Conservation (phyloP, 2,888 invertebrate species). For the Sarcophaga carnaria region DNA sequence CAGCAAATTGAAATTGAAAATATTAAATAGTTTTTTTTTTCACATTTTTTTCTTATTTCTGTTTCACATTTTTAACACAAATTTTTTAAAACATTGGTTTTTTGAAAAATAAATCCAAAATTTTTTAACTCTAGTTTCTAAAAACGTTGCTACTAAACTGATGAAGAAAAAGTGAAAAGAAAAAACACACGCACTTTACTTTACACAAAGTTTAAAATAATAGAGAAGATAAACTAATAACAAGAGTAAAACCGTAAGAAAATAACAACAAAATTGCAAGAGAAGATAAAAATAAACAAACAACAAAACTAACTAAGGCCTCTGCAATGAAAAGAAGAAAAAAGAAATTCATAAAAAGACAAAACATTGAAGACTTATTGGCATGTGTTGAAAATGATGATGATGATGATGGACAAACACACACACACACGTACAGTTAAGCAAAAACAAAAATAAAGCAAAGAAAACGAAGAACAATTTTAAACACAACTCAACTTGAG, state of each 20-base stretch:
- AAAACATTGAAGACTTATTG: neutral
- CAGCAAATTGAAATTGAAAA: conserved; percentile 35
- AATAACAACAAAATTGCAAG: no score
- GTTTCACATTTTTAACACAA: neutral
- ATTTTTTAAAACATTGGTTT: neutral
- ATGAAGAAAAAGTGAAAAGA: conserved; percentile 1
- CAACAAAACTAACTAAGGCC: neutral
- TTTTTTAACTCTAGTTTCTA: neutral
- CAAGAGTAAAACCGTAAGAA: no score
- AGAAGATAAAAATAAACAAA: neutral
- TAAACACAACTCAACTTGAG: conserved; percentile 52
- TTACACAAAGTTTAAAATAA: no score
- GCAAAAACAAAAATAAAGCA: neutral
- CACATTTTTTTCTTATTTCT: no score
- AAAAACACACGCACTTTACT: neutral
- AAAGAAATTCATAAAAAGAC: no score
- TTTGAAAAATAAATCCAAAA: neutral
- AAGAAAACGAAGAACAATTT: neutral
- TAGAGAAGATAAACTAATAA: no score
- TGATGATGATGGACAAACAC: neutral
- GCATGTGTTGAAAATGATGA: neutral
- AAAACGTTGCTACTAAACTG: conserved; percentile 8
- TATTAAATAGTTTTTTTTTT: conserved; percentile 21
- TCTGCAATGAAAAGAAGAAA: no score
- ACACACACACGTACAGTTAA: neutral